These are phyloP conservation scores for Mormyrus hasselquistii DNA, from an alignment of 2,797 vertebrate species.

Conservation along the genomic window DNA sequence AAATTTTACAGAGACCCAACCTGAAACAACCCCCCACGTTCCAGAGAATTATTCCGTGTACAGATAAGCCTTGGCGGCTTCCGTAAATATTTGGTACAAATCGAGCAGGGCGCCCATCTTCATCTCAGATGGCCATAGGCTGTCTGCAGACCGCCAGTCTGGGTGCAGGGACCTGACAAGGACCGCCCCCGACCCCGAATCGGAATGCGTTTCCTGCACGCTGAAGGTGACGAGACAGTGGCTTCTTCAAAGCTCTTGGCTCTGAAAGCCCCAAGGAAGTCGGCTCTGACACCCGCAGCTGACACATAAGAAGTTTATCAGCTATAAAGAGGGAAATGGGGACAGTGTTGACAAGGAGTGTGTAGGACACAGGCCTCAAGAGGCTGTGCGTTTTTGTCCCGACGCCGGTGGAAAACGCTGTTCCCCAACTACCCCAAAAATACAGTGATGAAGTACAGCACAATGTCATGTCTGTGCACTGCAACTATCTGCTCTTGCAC, in stretches of 20 bases:
- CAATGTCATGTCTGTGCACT: neutral
- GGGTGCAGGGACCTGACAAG: neutral
- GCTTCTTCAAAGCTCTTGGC: neutral
- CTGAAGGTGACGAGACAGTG: neutral
- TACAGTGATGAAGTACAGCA: neutral
- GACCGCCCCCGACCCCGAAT: neutral
- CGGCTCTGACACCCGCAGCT: neutral
- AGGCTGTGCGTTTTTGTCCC: neutral
- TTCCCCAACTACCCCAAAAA: neutral
- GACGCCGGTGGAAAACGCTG: neutral
- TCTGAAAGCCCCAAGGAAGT: neutral
- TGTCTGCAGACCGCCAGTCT: neutral
- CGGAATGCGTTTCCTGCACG: neutral
- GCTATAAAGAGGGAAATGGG: neutral
- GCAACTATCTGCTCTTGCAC: neutral
- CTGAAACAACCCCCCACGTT: neutral
- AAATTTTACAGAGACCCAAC: neutral
- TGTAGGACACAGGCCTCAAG: neutral
- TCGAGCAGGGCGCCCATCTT: too few species aligned
- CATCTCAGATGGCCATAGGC: too few species aligned
- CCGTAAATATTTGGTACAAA: neutral
- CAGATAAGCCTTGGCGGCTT: neutral
- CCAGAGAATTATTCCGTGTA: neutral
- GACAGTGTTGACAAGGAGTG: neutral
- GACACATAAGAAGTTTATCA: conserved; percentile 3